Percentiles rank a stretch among this genome's conserved stretches.
Conservation (phyloP, 2,888 invertebrate species). For the Xylota segnis region DNA sequence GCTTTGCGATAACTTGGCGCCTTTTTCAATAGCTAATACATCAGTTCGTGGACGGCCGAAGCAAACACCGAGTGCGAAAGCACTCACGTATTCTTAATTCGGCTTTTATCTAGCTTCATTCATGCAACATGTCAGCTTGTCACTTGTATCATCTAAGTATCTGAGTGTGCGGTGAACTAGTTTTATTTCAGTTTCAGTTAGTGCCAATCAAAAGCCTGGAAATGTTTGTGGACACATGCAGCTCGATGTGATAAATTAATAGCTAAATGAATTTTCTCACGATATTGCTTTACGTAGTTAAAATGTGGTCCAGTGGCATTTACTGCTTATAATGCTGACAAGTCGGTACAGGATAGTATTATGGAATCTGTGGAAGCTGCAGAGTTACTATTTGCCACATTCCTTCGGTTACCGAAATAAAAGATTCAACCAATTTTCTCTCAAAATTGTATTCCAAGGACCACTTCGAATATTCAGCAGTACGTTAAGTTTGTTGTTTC, state of each 20-base stretch:
- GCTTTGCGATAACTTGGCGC: neutral
- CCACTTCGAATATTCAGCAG: too few relatives aligned
- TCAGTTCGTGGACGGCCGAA: neutral
- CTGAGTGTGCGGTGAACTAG: neutral
- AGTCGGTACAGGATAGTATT: too few relatives aligned
- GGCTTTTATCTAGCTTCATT: neutral
- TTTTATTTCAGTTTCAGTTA: neutral
- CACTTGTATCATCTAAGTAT: neutral
- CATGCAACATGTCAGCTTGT: neutral
- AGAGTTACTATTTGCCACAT: too few relatives aligned
- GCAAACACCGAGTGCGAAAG: slow-evolving; percentile 2
- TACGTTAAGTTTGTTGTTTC: too few relatives aligned
- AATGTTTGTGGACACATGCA: neutral
- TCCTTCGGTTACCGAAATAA: too few relatives aligned
- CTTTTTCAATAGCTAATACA: neutral
- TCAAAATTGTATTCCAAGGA: too few relatives aligned
- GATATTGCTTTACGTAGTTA: neutral
- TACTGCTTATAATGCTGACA: too few relatives aligned
- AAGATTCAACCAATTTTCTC: too few relatives aligned
- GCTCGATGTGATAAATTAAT: neutral
- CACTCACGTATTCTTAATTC: neutral
- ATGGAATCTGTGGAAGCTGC: too few relatives aligned
- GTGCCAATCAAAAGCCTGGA: neutral
- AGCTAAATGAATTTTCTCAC: too few relatives aligned
- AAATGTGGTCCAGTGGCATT: too few relatives aligned